A percentile compares a stretch with the other conserved stretches of the same genome.
phyloP scores from a whole-genome alignment of 2,797 vertebrate genomes.

The Cyprinodon diabolis region DNA sequence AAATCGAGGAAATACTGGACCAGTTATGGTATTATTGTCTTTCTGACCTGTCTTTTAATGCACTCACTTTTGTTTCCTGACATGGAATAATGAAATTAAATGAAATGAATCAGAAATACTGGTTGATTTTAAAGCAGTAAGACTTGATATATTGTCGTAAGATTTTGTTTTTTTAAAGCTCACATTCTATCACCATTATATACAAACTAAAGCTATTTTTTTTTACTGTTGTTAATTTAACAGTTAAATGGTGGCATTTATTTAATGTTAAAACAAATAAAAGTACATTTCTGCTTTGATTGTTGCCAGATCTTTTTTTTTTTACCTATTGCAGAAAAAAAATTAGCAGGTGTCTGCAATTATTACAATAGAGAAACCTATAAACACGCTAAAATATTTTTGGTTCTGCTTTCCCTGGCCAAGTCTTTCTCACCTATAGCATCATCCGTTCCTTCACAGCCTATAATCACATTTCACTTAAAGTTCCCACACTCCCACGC shows the following conservation, averaged over 20 bases:
- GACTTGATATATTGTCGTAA: too few species aligned
- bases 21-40: too few species aligned
- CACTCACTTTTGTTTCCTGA: too few species aligned
- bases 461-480: slow-evolving; percentile 23
- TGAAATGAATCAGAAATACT: too few species aligned
- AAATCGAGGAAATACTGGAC: too few species aligned
- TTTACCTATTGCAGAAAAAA: background rate
- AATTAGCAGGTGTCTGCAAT: slow-evolving; percentile 6
- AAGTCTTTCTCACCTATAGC: slow-evolving; percentile 3
- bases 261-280: background rate
- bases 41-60: too few species aligned
- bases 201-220: background rate
- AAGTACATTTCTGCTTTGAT: background rate
- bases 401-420: background rate
- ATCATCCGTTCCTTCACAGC: slow-evolving; percentile 8
- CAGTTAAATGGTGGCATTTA: background rate
- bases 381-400: slow-evolving; percentile 10
- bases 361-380: background rate
- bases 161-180: background rate
- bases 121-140: too few species aligned
- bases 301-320: background rate
- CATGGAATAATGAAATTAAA: too few species aligned
- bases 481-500: slow-evolving; percentile 70
- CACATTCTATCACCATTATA: background rate
- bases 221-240: background rate